phyloP scores from a whole-genome alignment of 1,140 invertebrate species.

The Popillia japonica region DNA sequence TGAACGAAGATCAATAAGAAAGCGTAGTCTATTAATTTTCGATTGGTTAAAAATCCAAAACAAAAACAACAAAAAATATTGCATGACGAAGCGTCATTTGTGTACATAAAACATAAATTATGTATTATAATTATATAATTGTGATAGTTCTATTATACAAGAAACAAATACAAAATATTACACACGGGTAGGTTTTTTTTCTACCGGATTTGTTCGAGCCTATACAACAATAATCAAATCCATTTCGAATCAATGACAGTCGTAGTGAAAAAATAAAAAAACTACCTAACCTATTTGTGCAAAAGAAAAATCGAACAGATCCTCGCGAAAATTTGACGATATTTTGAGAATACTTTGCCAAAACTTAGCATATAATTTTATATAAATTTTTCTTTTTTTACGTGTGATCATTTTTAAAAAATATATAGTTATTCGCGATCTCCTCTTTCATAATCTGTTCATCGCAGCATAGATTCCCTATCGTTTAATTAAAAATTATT shows the following conservation, averaged over 20 bases:
- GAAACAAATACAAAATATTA: background rate
- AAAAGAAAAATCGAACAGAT: background rate
- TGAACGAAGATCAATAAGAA: too few species aligned
- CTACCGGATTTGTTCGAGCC: background rate
- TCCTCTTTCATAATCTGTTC: too few species aligned
- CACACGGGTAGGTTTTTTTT: slow-evolving; percentile 21
- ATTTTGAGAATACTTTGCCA: background rate
- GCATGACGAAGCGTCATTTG: background rate
- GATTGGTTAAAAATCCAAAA: background rate
- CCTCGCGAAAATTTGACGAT: background rate
- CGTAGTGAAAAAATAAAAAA: background rate
- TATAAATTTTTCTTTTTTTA: too few species aligned
- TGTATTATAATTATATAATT: slow-evolving; percentile 30
- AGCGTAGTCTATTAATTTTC: too few species aligned
- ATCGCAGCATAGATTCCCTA: too few species aligned
- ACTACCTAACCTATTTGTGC: background rate
- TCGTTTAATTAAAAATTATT: background rate
- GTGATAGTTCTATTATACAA: slow-evolving; percentile 26
- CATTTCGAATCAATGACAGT: background rate
- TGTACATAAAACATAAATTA: slow-evolving; percentile 8
- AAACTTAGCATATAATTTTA: background rate
- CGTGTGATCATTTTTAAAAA: too few species aligned
- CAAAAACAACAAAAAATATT: background rate
- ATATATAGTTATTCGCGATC: too few species aligned
- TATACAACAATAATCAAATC: background rate